A percentile compares a stretch with the other conserved stretches of the same genome.
phyloP scores from a whole-genome alignment of 2,113 vertebrate species.

The Bujurquina vittata region DNA sequence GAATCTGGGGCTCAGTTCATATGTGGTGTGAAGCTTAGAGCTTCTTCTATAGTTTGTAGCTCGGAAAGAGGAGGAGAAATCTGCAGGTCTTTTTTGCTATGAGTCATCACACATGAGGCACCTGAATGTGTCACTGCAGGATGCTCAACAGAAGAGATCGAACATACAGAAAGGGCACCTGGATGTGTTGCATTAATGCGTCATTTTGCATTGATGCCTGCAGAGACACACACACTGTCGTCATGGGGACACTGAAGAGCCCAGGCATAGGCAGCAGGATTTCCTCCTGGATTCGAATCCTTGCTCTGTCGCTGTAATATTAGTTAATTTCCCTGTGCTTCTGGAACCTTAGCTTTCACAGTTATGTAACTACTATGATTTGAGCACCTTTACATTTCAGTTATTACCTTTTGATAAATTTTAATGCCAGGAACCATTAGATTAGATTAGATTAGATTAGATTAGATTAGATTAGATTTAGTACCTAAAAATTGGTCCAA shows the following conservation, averaged over 20 bases:
- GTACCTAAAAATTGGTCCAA: no score
- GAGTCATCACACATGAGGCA: conserved; percentile 67
- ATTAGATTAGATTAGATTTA: no score
- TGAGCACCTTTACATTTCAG: background rate
- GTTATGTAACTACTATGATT: background rate
- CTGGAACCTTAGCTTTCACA: background rate
- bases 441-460: no score
- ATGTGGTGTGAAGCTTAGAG: background rate
- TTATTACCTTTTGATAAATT: no score
- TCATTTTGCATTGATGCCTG: background rate
- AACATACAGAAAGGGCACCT: background rate
- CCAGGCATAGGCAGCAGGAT: background rate
- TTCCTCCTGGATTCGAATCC: background rate
- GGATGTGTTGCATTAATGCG: background rate
- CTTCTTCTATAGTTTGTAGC: background rate
- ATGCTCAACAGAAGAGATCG: background rate
- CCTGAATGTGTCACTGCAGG: conserved; percentile 29
- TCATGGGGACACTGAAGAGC: background rate
- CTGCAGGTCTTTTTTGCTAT: conserved; percentile 49
- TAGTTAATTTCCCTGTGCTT: background rate
- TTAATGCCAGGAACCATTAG: no score
- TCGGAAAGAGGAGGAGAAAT: background rate
- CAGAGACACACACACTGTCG: background rate
- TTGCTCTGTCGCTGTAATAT: background rate
- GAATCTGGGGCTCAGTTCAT: no score